phyloP scores from a whole-genome alignment of 2,888 invertebrate species.

The Lasius fuliginosus region DNA sequence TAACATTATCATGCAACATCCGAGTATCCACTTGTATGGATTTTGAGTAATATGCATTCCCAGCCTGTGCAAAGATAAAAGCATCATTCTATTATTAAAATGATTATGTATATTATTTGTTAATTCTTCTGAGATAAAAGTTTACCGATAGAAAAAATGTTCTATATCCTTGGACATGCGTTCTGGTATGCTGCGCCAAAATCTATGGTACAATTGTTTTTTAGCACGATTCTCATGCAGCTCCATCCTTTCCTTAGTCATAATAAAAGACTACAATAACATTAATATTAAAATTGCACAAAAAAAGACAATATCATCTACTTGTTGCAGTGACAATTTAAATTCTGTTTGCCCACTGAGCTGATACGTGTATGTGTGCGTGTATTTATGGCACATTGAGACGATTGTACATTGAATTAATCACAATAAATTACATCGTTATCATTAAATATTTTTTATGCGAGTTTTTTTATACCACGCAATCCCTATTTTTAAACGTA shows the following conservation, averaged over 20 bases:
- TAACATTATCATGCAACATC: conserved; percentile 88
- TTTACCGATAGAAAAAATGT: conserved; percentile 81
- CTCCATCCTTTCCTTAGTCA: conserved; percentile 59
- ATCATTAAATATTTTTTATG: background rate
- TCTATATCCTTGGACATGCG: conserved; percentile 79
- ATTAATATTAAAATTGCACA: background rate
- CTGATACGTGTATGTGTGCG: background rate
- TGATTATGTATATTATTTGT: background rate
- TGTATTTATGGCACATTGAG: background rate
- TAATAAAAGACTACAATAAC: background rate
- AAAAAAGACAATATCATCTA: background rate
- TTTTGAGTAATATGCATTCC: conserved; percentile 89
- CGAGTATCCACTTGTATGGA: conserved; percentile 89
- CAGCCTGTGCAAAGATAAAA: conserved; percentile 85
- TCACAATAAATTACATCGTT: background rate
- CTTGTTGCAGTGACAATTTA: background rate
- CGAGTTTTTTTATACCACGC: background rate
- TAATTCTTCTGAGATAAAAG: background rate
- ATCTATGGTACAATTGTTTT: conserved; percentile 17
- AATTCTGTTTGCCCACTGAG: background rate
- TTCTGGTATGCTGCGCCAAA: conserved; percentile 78
- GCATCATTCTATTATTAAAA: too few species aligned
- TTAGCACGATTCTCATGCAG: conserved; percentile 50
- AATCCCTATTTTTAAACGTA: background rate
- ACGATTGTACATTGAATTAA: background rate